These are phyloP conservation scores for Lasiommata megera DNA, from an alignment of 2,888 invertebrate species.

Conservation along the genomic window DNA sequence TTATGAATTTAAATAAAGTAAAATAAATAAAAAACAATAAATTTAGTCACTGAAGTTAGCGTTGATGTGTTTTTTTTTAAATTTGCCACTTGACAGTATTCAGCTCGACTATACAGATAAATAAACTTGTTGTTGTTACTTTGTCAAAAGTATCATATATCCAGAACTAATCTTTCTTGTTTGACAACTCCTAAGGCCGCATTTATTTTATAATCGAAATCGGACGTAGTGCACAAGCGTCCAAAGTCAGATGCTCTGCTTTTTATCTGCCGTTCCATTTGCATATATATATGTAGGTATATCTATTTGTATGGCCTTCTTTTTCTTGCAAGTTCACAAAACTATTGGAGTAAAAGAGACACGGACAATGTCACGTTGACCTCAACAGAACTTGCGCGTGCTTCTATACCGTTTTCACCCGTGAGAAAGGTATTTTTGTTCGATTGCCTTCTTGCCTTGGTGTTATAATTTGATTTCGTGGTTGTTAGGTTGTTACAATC, in stretches of 20 bases:
- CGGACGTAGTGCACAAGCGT: slow-evolving; percentile 15
- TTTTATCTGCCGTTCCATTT: slow-evolving; percentile 59
- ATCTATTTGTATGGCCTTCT: too few species aligned
- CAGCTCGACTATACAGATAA: too few species aligned
- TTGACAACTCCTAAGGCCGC: too few species aligned
- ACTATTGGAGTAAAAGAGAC: slow-evolving; percentile 44
- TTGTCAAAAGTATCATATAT: too few species aligned
- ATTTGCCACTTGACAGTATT: too few species aligned
- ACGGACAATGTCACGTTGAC: slow-evolving; percentile 49
- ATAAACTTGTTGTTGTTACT: too few species aligned
- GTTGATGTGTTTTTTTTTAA: too few species aligned
- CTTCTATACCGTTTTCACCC: slow-evolving; percentile 65
- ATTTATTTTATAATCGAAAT: background rate
- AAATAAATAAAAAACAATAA: too few species aligned
- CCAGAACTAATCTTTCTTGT: too few species aligned
- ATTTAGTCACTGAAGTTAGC: too few species aligned
- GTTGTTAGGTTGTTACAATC: slow-evolving; percentile 20
- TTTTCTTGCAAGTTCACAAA: slow-evolving; percentile 40
- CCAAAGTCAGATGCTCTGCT: slow-evolving; percentile 52
- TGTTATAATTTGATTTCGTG: slow-evolving; percentile 42
- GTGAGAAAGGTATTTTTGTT: slow-evolving; percentile 74
- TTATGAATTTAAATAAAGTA: too few species aligned
- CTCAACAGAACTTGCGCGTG: slow-evolving; percentile 61
- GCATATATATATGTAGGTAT: slow-evolving; percentile 55
- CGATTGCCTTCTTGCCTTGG: slow-evolving; percentile 52